These are phyloP conservation scores for Myoxocephalus aenaeus DNA, from an alignment of 2,797 vertebrate species.

Conservation along the genomic window DNA sequence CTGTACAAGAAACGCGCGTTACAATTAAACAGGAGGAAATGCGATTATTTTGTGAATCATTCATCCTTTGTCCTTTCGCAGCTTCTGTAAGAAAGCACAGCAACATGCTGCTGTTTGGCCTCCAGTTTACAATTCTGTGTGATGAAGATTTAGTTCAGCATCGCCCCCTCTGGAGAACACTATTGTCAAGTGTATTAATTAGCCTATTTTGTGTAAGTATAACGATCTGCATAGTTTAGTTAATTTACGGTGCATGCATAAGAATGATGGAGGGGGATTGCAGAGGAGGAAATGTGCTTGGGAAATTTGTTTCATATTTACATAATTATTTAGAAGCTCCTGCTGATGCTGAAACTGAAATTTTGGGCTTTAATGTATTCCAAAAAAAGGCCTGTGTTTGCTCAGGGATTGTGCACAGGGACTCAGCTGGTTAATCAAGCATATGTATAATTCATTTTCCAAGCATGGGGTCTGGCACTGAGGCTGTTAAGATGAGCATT, in stretches of 20 bases:
- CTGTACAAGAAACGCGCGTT: slow-evolving; percentile 18
- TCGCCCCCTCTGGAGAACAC: slow-evolving; percentile 64
- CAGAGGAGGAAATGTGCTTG: slow-evolving; percentile 78
- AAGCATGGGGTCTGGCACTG: slow-evolving; percentile 69
- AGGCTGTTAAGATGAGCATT: slow-evolving; percentile 64
- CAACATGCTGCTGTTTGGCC: slow-evolving; percentile 57
- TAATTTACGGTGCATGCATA: slow-evolving; percentile 79
- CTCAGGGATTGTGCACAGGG: slow-evolving; percentile 73
- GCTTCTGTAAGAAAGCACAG: slow-evolving; percentile 22
- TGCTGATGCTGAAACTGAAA: slow-evolving; percentile 67
- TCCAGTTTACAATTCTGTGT: slow-evolving; percentile 66
- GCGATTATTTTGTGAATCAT: slow-evolving; percentile 33
- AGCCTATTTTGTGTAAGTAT: slow-evolving; percentile 83
- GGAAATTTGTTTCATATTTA: slow-evolving; percentile 83
- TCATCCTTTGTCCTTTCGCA: slow-evolving; percentile 39
- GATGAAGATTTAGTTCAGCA: slow-evolving; percentile 78
- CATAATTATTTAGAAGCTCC: slow-evolving; percentile 79
- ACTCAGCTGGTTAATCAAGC: slow-evolving; percentile 80
- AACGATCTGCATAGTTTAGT: slow-evolving; percentile 82
- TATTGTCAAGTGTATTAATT: slow-evolving; percentile 86
- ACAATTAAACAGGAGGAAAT: slow-evolving; percentile 9
- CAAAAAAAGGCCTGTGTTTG: slow-evolving; percentile 70
- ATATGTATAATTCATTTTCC: slow-evolving; percentile 79
- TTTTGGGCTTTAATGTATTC: slow-evolving; percentile 76
- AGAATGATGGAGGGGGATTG: slow-evolving; percentile 76